Evolutionary conservation across 2,113 vertebrate genomes (phyloP).

Genomic region (Labeo catla): DNA sequence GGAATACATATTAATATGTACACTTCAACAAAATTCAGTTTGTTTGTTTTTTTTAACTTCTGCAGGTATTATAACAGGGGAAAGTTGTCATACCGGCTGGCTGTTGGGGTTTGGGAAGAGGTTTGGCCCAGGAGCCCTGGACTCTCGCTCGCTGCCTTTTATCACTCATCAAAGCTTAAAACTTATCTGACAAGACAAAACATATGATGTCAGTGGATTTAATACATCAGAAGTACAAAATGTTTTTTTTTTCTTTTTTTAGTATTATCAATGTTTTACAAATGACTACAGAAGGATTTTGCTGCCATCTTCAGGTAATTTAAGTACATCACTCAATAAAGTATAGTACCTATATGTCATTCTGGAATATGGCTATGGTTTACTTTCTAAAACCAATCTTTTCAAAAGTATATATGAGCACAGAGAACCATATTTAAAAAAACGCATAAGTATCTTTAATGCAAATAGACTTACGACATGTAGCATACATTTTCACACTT

Average conservation of each 20-base stretch:
- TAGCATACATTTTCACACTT: background rate
- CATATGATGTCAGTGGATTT: background rate
- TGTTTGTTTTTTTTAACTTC: background rate
- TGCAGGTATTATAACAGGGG: background rate
- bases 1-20: background rate
- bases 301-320: slow-evolving; percentile 51
- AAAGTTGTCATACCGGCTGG: slow-evolving; percentile 68
- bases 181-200: slow-evolving; percentile 3
- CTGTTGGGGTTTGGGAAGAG: slow-evolving; percentile 58
- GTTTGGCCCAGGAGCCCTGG: slow-evolving; percentile 90
- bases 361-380: background rate
- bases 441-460: background rate
- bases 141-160: slow-evolving; percentile 84
- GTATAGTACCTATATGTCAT: background rate
- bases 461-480: background rate
- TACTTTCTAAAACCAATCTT: background rate
- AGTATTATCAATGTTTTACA: background rate
- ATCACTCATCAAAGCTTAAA: slow-evolving; percentile 77
- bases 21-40: too few relatives aligned
- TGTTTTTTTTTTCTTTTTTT: too few relatives aligned
- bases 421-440: background rate
- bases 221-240: background rate
- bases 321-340: background rate
- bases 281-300: background rate
- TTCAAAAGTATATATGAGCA: background rate